These are phyloP conservation scores for Hoplostethus atlanticus DNA, from an alignment of 2,797 vertebrate genomes.

Conservation along the genomic window DNA sequence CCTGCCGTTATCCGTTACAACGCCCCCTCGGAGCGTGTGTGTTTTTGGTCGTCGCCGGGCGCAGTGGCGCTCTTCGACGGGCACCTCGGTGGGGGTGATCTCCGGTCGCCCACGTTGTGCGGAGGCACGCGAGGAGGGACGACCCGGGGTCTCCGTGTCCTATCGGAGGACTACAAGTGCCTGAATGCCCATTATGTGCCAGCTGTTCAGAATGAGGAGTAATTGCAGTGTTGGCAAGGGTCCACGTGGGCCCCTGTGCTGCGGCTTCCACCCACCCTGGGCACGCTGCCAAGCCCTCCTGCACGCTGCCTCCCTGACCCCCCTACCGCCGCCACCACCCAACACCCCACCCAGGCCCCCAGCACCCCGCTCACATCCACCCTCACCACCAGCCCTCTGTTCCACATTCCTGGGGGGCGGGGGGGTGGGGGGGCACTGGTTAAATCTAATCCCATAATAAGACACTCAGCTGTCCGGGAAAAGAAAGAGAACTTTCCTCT, in stretches of 20 bases:
- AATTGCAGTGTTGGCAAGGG: constrained; percentile 81
- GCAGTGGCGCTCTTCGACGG: constrained; percentile 15
- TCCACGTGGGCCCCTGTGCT: constrained; percentile 75
- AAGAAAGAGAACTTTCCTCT: constrained; percentile 86
- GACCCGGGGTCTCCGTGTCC: constrained; percentile 71
- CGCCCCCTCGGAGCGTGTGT: background rate
- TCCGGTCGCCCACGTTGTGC: too few species aligned
- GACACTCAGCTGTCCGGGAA: constrained; percentile 88
- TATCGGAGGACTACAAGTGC: constrained; percentile 72
- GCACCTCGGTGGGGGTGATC: too few species aligned
- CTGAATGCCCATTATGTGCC: constrained; percentile 82
- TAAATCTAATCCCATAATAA: constrained; percentile 89
- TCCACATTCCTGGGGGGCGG: constrained; percentile 81
- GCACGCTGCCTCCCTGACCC: constrained; percentile 72
- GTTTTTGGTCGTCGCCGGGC: background rate
- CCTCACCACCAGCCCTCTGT: constrained; percentile 72
- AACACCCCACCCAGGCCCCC: constrained; percentile 56
- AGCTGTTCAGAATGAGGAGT: constrained; percentile 86
- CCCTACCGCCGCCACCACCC: constrained; percentile 56
- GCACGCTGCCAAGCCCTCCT: constrained; percentile 76
- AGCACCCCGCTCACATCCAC: constrained; percentile 65
- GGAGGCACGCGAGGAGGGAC: constrained; percentile 70
- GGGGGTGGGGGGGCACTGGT: constrained; percentile 78
- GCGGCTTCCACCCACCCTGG: constrained; percentile 56
- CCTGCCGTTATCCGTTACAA: constrained; percentile 13